phyloP scores from a whole-genome alignment of 2,888 invertebrate species.

The Eupithecia subfuscata region DNA sequence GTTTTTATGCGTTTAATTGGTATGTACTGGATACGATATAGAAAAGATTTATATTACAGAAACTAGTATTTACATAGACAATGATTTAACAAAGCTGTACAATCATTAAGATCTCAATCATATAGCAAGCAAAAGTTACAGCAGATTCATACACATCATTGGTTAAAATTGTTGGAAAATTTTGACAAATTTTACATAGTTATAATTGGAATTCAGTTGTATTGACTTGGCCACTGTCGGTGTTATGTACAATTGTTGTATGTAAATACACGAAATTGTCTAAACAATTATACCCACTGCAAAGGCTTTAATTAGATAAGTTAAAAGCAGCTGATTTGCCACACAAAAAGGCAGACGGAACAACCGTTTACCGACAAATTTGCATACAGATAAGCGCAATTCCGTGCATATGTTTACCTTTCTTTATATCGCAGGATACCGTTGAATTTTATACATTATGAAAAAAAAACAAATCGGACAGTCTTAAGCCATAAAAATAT shows the following conservation, averaged over 20 bases:
- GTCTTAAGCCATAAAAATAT: background rate
- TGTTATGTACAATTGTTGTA: background rate
- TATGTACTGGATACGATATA: background rate
- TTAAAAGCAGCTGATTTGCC: background rate
- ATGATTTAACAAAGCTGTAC: background rate
- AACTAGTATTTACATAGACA: background rate
- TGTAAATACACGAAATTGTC: background rate
- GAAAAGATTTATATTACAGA: background rate
- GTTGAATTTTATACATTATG: background rate
- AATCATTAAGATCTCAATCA: background rate
- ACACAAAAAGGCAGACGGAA: background rate
- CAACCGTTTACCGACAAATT: background rate
- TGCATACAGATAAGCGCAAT: background rate
- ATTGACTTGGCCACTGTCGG: background rate
- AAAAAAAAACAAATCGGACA: background rate
- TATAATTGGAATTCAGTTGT: background rate
- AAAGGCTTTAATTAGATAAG: background rate
- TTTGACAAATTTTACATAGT: background rate
- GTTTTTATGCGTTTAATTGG: background rate
- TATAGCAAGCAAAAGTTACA: background rate
- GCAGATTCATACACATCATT: background rate
- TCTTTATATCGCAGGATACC: background rate
- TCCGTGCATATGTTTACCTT: background rate
- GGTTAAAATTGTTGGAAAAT: background rate
- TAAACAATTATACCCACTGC: background rate